Base-by-base conservation (phyloP, 2,888 invertebrate genomes). In the Netelia melanura region DNA sequence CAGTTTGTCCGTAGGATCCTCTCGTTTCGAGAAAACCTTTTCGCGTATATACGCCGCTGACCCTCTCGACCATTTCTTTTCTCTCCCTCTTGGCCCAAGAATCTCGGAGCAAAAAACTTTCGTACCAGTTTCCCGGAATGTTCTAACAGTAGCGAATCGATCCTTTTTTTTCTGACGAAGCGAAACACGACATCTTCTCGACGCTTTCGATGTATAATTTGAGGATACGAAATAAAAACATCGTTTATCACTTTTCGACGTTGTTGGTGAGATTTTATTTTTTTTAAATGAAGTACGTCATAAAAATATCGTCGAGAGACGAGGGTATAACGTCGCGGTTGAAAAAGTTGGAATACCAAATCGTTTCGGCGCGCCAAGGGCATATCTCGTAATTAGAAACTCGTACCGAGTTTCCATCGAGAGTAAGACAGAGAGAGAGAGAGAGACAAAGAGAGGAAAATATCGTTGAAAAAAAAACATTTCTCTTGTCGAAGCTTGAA, bases 321-420 rank as follows among this genome's bases (percentile, higher is more conserved):
- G 68, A 52, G 48, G n/a, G 14, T 68, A 67, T 68, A 44, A 21
- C 38, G 14, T 21, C 68, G 21, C n/a, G 14, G 75, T 52, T 38
- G 77, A 62, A 52, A 74, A 67, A 77, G 64, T 70, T 52, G 70
- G 83, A 84, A 86, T 86, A 86, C 75, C 86, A 84, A 85, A 86
- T 86, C 80, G 81, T 30, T 17, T 44, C 67, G 54, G 30, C 38
- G 14, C 54, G n/a, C 17, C 17, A n/a, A 14, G 14, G 25, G 68
- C 62, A 38, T 38, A 61, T 48, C 43, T 44, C 76, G 84, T 83
- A 86, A 86, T 86, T 85, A 86, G 70, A 75, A 79, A 79, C 58
- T 56, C 71, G 56, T 62, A 67, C 62, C 52, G 38, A 38, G 38
- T 38, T 38, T 38, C 8, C 38, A 38, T 38, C 38, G 38, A 38